These are phyloP conservation scores for Eubucco bourcierii DNA, from an alignment of 2,113 vertebrate genomes.

Conservation along the genomic window DNA sequence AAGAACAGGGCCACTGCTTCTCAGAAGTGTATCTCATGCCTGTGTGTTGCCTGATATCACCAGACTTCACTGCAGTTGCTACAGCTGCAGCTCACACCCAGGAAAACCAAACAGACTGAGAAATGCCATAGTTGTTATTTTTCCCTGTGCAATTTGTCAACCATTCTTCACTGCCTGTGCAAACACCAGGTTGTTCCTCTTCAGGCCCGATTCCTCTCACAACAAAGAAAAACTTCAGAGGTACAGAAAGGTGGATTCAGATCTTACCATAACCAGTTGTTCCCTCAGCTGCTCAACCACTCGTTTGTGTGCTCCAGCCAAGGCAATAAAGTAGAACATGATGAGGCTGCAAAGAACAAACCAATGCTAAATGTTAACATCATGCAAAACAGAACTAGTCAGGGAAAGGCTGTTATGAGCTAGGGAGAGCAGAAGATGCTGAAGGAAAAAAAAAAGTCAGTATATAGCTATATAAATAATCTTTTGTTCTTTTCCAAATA, in stretches of 20 bases:
- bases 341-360: conserved; percentile 79
- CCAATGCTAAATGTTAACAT: background rate
- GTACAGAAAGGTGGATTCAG: background rate
- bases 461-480: background rate
- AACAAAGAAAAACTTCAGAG: background rate
- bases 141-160: background rate
- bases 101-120: background rate
- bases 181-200: background rate
- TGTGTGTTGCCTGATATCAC: background rate
- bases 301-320: conserved; percentile 89
- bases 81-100: background rate
- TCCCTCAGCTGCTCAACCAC: conserved; percentile 88
- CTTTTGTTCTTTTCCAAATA: background rate
- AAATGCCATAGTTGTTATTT: background rate
- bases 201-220: background rate
- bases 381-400: background rate
- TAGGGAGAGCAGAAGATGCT: background rate
- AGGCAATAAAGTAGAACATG: conserved; percentile 92
- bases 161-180: background rate
- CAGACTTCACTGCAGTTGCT: background rate
- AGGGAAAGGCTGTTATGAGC: background rate
- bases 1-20: background rate
- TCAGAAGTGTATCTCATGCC: background rate
- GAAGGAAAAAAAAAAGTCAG: background rate
- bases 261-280: conserved; percentile 88